phyloP scores from a whole-genome alignment of 2,888 invertebrate species.

The Adineta ricciae region DNA sequence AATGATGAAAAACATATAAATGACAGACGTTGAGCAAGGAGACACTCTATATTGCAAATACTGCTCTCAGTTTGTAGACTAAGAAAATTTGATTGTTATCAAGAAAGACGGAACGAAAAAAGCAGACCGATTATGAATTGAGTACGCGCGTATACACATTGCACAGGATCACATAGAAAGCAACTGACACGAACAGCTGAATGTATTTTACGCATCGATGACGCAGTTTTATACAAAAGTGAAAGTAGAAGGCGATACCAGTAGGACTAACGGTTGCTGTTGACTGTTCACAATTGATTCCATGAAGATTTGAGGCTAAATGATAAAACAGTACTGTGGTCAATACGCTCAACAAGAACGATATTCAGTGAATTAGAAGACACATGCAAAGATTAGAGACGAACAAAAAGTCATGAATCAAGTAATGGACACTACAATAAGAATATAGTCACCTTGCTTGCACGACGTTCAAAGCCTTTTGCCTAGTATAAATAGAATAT shows the following conservation, averaged over 20 bases:
- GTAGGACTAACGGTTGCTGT: background rate
- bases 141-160: background rate
- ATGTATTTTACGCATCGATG: constrained; percentile 73
- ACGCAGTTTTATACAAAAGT: background rate
- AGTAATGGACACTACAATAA: background rate
- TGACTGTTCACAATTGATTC: background rate
- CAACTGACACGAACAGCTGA: constrained; percentile 95
- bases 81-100: background rate
- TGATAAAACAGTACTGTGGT: background rate
- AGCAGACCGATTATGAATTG: no score
- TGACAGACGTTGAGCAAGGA: no score
- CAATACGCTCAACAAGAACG: background rate
- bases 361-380: background rate
- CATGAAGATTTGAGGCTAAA: background rate
- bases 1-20: background rate
- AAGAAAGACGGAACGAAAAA: background rate
- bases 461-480: constrained; percentile 3
- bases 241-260: no score
- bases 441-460: background rate
- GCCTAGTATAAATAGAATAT: background rate
- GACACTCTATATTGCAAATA: no score
- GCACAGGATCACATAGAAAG: no score
- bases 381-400: no score
- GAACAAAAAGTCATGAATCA: no score
- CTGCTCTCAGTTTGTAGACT: background rate